Base-by-base conservation (phyloP, 2,113 vertebrate genomes). In the Bolborhynchus lineola region DNA sequence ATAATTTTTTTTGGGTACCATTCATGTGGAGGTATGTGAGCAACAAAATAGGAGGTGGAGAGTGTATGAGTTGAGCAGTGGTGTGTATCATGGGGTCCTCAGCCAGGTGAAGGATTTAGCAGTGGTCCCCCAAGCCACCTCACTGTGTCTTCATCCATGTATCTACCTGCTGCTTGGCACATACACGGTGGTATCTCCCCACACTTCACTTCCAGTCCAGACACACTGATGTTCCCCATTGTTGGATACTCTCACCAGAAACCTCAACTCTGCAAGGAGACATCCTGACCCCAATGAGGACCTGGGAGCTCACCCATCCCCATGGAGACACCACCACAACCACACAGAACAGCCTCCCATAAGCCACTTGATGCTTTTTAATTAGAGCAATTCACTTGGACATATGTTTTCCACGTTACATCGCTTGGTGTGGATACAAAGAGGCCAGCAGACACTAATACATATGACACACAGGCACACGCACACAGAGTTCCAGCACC, bases 281-380 rank as follows among this genome's bases (percentile, higher is more conserved):
- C 26, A 33, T 46, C 49, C 26, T 55, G 9, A 49, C 10, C 39
- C 11, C 16, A 41, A 0, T 0, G 1, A 71, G 19, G 64, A 63
- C 35, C 14, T 3, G 0, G 16, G 11, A 88, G 31, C 46, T 65
- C 64, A 69, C 13, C 59, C 44, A n/a, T 72, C 11, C 44, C 26
- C 0, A 0, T 39, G 75, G 52, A 70, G 69, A 55, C 18, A 49
- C n/a, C 49, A 69, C 25, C 70, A 57, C 16, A 70, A 55, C 10
- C 18, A 1, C 11, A 3, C 60, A 71, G 77, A 89, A 91, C 50
- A 92, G 39, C 65, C 55, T 88, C 87, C 80, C 83, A 64, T 55
- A 70, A 74, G 68, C 59, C 64, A 72, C 53, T 85, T 84, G 80
- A 79, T 67, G 72, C 46, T 72, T 93, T 96, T 97, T 97, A 96